These are phyloP conservation scores for Tethya wilhelma DNA, from an alignment of 37 sponge, comb jelly and placozoan genomes.

Conservation along the genomic window DNA sequence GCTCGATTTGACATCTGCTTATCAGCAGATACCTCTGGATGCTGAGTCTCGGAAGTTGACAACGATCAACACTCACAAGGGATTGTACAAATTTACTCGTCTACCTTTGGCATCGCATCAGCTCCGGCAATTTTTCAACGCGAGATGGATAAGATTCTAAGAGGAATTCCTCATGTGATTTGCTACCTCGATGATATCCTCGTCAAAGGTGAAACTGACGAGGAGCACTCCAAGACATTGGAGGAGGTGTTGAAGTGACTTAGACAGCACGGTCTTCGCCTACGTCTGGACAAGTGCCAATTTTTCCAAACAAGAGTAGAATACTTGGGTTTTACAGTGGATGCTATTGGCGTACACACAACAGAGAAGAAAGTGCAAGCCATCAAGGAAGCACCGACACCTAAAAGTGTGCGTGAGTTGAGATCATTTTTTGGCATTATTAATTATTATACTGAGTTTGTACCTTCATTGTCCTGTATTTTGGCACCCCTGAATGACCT, in stretches of 20 bases:
- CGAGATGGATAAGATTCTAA: conserved; percentile 13
- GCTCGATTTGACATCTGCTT: conserved; percentile 31
- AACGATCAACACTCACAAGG: conserved; percentile 63
- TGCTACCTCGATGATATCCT: conserved; percentile 40
- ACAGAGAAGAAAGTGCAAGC: neutral
- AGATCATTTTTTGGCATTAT: neutral
- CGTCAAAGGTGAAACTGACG: conserved; percentile 9
- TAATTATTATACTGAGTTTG: neutral
- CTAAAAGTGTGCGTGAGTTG: neutral
- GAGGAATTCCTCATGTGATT: neutral
- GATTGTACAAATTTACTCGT: conserved; percentile 24
- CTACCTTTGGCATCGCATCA: conserved; percentile 41
- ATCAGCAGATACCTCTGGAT: conserved; percentile 10
- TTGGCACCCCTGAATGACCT: neutral
- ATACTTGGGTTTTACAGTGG: neutral
- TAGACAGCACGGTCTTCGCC: neutral
- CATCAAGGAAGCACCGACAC: neutral
- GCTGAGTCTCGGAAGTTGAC: neutral
- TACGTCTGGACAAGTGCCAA: conserved; percentile 8
- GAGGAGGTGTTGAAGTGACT: conserved; percentile 17
- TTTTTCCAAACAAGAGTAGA: conserved; percentile 7
- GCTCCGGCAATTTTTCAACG: conserved; percentile 31
- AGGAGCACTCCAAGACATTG: conserved; percentile 10
- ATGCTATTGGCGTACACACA: neutral
- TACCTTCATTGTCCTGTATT: neutral